Percentiles rank a stretch among this genome's conserved stretches.
Conservation (phyloP, 2,113 vertebrate species). For the Xerus inauris region DNA sequence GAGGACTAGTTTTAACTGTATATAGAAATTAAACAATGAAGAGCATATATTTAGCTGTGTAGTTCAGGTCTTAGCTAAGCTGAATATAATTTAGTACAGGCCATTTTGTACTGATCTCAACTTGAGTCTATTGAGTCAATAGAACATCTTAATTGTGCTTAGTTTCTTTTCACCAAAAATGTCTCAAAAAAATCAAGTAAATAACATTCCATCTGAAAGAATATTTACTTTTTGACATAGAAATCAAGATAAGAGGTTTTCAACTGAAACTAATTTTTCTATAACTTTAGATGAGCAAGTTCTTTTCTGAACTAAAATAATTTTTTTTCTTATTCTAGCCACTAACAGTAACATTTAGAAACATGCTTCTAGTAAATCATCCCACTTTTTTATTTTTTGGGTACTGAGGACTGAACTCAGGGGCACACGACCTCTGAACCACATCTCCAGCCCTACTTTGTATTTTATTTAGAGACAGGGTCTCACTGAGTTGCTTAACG, state of each 20-base stretch:
- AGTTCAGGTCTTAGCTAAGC: conserved; percentile 66
- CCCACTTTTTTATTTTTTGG: too few species aligned
- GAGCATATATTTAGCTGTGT: conserved; percentile 73
- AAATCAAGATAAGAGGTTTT: background rate
- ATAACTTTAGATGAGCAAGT: background rate
- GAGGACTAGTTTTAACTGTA: conserved; percentile 87
- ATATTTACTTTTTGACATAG: conserved; percentile 44
- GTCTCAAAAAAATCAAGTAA: conserved; percentile 33
- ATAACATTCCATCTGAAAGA: conserved; percentile 38
- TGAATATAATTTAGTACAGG: conserved; percentile 74
- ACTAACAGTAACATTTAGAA: background rate
- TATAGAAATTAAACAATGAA: conserved; percentile 81
- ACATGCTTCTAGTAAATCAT: background rate
- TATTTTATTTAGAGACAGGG: too few species aligned
- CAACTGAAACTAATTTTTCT: conserved; percentile 25
- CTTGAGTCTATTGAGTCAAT: conserved; percentile 49
- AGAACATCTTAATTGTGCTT: conserved; percentile 56
- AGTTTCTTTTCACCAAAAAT: conserved; percentile 69
- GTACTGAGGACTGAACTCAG: too few species aligned
- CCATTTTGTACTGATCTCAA: conserved; percentile 50
- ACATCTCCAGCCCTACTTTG: too few species aligned
- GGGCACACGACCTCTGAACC: too few species aligned
- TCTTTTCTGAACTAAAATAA: conserved; percentile 22
- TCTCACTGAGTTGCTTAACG: too few species aligned
- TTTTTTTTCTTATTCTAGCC: background rate